phyloP scores from a whole-genome alignment of 2,888 invertebrate species.

The Coremacera marginata region DNA sequence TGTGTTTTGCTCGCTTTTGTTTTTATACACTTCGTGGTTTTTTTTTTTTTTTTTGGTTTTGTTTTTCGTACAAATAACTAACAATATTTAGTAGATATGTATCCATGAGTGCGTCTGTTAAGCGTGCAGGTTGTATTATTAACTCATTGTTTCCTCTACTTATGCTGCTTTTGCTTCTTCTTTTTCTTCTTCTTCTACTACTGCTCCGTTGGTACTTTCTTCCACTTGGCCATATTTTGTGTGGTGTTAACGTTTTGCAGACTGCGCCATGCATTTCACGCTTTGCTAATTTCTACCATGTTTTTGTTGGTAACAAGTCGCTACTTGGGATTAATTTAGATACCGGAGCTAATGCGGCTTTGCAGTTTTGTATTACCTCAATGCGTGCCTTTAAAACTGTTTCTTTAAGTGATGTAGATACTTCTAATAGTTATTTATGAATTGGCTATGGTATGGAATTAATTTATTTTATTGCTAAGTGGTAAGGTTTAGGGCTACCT shows the following conservation, averaged over 20 bases:
- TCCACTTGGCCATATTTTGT: background rate
- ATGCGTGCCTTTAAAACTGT: background rate
- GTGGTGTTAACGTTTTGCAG: background rate
- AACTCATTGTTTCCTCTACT: background rate
- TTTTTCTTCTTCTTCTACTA: background rate
- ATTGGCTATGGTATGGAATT: too few species aligned
- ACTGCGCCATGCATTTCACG: background rate
- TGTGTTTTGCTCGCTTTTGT: background rate
- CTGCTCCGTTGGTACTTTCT: background rate
- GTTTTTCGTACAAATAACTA: background rate
- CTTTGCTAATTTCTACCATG: conserved; percentile 2
- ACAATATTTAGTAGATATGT: too few species aligned
- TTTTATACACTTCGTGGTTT: conserved; percentile 14
- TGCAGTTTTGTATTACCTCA: background rate
- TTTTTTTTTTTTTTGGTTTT: background rate
- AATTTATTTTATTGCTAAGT: too few species aligned
- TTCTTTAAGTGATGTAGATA: background rate
- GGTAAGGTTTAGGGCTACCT: too few species aligned
- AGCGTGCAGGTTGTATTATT: background rate
- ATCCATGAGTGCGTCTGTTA: background rate
- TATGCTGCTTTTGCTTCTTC: too few species aligned
- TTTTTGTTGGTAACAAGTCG: too few species aligned
- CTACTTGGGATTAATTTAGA: too few species aligned
- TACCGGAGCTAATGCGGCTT: too few species aligned
- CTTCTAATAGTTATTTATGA: too few species aligned